Base-by-base conservation (phyloP, 2,888 invertebrate genomes). In the Euzetes globulus region DNA sequence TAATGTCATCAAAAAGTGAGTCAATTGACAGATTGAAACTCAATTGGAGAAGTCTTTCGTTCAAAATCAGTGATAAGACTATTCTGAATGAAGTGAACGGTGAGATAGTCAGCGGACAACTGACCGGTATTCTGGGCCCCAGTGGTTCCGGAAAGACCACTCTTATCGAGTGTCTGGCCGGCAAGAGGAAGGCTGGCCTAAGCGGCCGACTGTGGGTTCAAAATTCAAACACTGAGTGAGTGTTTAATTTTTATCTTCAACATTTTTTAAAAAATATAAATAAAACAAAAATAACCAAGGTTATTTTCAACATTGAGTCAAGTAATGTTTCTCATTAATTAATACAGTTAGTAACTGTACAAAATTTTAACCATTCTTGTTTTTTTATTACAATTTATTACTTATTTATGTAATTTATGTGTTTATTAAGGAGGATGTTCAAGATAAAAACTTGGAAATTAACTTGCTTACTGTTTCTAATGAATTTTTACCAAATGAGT, bases 1-100 rank as follows among this genome's bases (percentile, higher is more conserved):
- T 33, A 9, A 33, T 33, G 33, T 6, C 33, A 33, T 6, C 33
- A 33, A 33, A 33, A 33, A 33, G 33, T 33, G 33, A 33, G 33
- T 33, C 33, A 33, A 33, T 33, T 33, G 33, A 63, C 4, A 63
- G 27, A 63, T 15, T 63, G 17, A 63, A 33, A n/a, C 63, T 63
- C 63, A 29, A 33, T 33, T 63, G 63, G 63, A 63, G 29, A 4
- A 15, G 33, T 9, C 33, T 63, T 27, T 63, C 63, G n/a, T 63
- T 17, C 17, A 37, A 33, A 33, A 4, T n/a, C 29, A 37, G n/a
- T 17, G 33, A 58, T 25, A 68, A 68, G 22, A 19, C n/a, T 17
- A 45, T 68, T 13, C 22, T 68, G 4, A 45, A 68, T 22, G 45
- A 45, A 37, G 6, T 68, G 68, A 68, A 68, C 45, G 68, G 68